Conservation (phyloP, 2,113 vertebrate species). For the Zeus faber region DNA sequence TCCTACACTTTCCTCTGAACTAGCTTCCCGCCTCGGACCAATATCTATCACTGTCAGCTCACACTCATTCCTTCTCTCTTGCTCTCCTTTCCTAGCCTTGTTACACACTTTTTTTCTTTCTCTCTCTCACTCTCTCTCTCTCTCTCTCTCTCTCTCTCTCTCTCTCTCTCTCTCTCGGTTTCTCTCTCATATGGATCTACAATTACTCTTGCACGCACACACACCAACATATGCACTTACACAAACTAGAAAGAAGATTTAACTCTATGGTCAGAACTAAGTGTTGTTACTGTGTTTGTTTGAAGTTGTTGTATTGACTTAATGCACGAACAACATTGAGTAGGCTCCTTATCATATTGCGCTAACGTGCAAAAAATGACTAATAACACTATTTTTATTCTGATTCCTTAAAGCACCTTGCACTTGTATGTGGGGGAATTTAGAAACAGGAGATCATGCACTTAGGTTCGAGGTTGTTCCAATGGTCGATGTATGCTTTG, state of each 20-base stretch:
- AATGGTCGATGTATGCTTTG: too few relatives aligned
- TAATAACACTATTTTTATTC: too few relatives aligned
- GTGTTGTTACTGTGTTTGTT: too few relatives aligned
- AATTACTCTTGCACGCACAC: background rate
- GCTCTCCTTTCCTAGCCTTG: slow-evolving; percentile 1
- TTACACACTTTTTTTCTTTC: slow-evolving; percentile 15
- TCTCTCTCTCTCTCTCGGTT: background rate
- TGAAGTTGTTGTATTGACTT: too few relatives aligned
- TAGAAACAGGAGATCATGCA: too few relatives aligned
- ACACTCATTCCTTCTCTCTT: slow-evolving; percentile 6
- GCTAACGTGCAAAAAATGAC: too few relatives aligned
- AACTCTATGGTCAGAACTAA: slow-evolving; percentile 42
- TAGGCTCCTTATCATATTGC: too few relatives aligned
- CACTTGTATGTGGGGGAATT: too few relatives aligned
- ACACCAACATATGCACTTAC: slow-evolving; percentile 5
- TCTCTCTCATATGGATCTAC: background rate
- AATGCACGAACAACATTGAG: too few relatives aligned
- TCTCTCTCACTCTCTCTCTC: background rate
- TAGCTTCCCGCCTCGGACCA: slow-evolving; percentile 28
- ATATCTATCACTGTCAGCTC: slow-evolving; percentile 32
- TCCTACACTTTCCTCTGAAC: slow-evolving; percentile 34
- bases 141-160: background rate
- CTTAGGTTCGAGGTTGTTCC: too few relatives aligned
- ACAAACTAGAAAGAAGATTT: slow-evolving; percentile 23
- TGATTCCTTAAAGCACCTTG: too few relatives aligned